These are phyloP conservation scores for Ladona fulva DNA, from an alignment of 1,140 invertebrate species.

Conservation along the genomic window DNA sequence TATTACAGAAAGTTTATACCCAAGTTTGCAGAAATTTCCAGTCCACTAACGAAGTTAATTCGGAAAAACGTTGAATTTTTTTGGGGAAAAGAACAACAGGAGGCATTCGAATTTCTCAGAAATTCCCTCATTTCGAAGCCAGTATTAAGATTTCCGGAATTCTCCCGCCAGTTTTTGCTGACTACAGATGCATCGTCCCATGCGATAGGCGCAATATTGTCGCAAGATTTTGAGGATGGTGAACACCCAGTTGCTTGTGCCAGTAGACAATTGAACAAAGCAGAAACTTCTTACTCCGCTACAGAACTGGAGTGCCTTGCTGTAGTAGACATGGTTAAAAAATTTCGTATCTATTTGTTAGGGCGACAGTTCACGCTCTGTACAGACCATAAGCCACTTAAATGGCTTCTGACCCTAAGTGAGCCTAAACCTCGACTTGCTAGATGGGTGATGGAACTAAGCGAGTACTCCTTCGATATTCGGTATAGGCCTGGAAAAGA, in stretches of 20 bases:
- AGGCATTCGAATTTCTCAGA: slow-evolving; percentile 13
- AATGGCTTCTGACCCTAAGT: not conserved
- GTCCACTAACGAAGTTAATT: slow-evolving; percentile 18
- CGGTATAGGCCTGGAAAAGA: too few relatives aligned
- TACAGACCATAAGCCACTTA: slow-evolving; percentile 36
- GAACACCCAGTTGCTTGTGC: slow-evolving; percentile 31
- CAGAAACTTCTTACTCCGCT: slow-evolving; percentile 37
- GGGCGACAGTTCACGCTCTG: slow-evolving; percentile 32
- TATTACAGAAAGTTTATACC: slow-evolving; percentile 22
- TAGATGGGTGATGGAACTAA: not conserved
- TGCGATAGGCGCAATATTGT: not conserved
- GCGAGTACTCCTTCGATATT: too few relatives aligned
- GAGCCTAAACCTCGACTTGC: not conserved
- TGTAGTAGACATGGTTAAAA: slow-evolving; percentile 35
- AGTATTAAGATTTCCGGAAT: not conserved
- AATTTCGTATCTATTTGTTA: slow-evolving; percentile 37
- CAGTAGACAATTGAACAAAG: slow-evolving; percentile 28
- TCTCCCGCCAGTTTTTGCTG: not conserved
- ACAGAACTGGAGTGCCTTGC: slow-evolving; percentile 38
- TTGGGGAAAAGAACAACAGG: slow-evolving; percentile 17
- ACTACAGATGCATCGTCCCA: not conserved
- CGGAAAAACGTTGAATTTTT: not conserved
- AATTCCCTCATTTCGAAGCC: not conserved
- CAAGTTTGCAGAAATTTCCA: slow-evolving; percentile 17
- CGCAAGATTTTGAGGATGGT: slow-evolving; percentile 20